phyloP scores from a whole-genome alignment of 2,113 vertebrate genomes.

The Synodontis membranacea region DNA sequence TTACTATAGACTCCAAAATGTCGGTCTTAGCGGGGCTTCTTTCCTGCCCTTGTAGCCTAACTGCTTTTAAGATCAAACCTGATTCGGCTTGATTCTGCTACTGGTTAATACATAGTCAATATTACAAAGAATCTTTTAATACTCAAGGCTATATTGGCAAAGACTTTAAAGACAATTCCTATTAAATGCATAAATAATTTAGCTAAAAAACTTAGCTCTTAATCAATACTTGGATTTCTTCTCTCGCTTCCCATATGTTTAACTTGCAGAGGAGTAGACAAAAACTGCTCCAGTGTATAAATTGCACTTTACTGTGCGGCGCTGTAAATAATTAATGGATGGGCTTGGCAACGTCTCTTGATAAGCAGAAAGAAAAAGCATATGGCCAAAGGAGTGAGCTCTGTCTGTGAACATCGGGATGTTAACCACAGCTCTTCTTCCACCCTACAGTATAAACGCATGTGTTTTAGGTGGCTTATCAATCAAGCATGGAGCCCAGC shows the following conservation, averaged over 20 bases:
- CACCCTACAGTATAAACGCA: too few species aligned
- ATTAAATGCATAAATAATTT: background rate
- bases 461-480: too few species aligned
- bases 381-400: background rate
- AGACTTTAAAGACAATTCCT: background rate
- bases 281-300: background rate
- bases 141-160: background rate
- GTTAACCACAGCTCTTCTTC: background rate
- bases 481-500: too few species aligned
- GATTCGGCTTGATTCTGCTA: background rate
- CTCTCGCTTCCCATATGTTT: background rate
- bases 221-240: constrained; percentile 14
- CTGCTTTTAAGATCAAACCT: background rate
- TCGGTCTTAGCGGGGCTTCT: background rate
- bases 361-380: background rate
- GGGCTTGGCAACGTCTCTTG: background rate
- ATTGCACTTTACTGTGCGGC: background rate
- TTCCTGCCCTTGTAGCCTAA: background rate
- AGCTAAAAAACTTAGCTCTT: background rate
- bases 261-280: background rate
- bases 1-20: background rate
- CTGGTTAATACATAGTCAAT: background rate
- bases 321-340: constrained; percentile 9
- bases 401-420: background rate
- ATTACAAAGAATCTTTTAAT: background rate